Evolutionary conservation across 1,140 invertebrate species (phyloP), one percentile per base, ranked within the genome.

Genomic region (Helicoverpa zea): DNA sequence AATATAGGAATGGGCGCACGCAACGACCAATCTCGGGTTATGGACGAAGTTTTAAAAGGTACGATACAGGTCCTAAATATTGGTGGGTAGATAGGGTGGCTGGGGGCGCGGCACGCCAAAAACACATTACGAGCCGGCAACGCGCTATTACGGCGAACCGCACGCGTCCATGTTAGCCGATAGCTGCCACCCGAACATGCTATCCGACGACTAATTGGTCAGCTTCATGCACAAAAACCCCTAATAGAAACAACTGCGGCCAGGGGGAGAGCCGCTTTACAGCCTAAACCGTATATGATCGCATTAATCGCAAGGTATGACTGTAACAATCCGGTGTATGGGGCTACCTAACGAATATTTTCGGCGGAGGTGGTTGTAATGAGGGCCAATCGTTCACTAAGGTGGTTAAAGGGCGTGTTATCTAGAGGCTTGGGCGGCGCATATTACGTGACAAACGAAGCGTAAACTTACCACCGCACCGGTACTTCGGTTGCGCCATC

Each of bases 91-190:
- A 89, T 92, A 91, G 84, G 87, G 87, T 80, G 89, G 87, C 80
- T 54, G 83, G 84, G 87, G 90, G 88, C 84, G 88, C 88, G 92
- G 88, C 92, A 91, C 90, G 91, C 91, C 89, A 92, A 90, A 89
- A 90, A 88, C 86, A 89, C 90, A 91, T 91, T 91, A 93, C 86
- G 58, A 85, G 85, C 85, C 84, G 84, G 81, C 85, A 86, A 89
- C 89, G 87, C 86, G 89, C 89, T 90, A 90, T 93, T 91, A 91
- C 84, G 90, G 92, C 85, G 85, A 88, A 92, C 91, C 92, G 82
- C 92, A 92, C 86, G 90, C 89, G 89, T 88, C 83, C 86, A 80
- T 84, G 85, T 82, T 83, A 81, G 85, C 86, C 86, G 84, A 91
- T 91, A 88, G 86, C 84, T 86, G 82, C 88, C 88, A 86, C 87